Conservation (phyloP, 1,140 invertebrate genomes). For the Tetramorium parvispinum region DNA sequence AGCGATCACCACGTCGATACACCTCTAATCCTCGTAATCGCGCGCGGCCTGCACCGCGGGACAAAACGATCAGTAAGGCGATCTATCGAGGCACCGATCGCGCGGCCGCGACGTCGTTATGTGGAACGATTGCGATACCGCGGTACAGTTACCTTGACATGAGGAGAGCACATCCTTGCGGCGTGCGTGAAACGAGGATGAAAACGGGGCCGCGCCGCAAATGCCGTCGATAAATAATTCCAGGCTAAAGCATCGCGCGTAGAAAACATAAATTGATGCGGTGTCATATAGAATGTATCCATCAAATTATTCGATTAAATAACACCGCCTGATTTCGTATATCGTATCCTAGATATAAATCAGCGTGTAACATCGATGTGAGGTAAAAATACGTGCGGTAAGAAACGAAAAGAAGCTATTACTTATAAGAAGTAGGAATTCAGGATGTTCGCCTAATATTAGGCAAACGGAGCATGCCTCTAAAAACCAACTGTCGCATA, state of each 20-base stretch:
- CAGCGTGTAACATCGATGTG: background rate
- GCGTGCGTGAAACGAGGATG: conserved; percentile 60
- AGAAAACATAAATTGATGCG: background rate
- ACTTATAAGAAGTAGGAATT: background rate
- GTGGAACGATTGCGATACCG: conserved; percentile 67
- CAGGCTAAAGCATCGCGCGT: background rate
- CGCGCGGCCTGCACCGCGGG: conserved; percentile 22
- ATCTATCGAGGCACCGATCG: conserved; percentile 44
- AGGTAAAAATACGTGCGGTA: background rate
- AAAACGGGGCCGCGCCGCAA: conserved; percentile 43
- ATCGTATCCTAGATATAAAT: conserved; percentile 30
- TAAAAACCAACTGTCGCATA: background rate
- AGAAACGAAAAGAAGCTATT: background rate
- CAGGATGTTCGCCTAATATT: background rate
- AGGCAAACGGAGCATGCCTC: conserved; percentile 1
- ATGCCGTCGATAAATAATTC: conserved; percentile 21
- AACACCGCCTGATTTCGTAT: background rate
- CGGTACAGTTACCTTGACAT: conserved; percentile 73
- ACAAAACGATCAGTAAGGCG: conserved; percentile 66
- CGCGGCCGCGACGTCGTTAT: conserved; percentile 51
- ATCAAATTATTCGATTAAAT: background rate
- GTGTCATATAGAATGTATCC: background rate
- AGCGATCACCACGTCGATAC: background rate
- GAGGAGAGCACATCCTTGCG: conserved; percentile 67
- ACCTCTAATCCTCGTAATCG: conserved; percentile 59